phyloP scores from a whole-genome alignment of 37 sponge, comb jelly and placozoan species.

The Sycon ciliatum region DNA sequence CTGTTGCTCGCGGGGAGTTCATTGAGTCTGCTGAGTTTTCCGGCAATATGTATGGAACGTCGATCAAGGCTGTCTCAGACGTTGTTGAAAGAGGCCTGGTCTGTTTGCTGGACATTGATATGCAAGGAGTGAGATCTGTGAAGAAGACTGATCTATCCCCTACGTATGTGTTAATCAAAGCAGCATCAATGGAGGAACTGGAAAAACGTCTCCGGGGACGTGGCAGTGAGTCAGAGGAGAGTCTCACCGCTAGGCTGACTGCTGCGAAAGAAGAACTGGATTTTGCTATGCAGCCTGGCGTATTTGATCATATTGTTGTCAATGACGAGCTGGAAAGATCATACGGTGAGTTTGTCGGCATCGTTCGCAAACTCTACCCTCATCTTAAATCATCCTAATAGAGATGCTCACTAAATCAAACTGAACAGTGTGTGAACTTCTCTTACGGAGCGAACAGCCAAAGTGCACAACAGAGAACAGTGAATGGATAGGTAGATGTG shows the following conservation, averaged over 20 bases:
- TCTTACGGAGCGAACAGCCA: no score
- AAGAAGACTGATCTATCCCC: constrained; percentile 73
- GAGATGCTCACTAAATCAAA: no score
- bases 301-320: constrained; percentile 79
- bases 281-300: constrained; percentile 66
- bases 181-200: constrained; percentile 76
- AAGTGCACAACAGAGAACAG: no score
- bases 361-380: no score
- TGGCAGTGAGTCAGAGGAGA: constrained; percentile 80
- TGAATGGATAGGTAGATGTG: no score
- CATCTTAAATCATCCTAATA: no score
- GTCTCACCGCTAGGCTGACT: constrained; percentile 59
- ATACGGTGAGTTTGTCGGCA: constrained; percentile 15
- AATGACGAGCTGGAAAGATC: constrained; percentile 68
- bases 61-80: constrained; percentile 56
- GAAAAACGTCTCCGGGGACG: constrained; percentile 74
- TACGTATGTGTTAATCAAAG: constrained; percentile 71
- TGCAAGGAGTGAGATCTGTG: constrained; percentile 79
- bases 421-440: no score
- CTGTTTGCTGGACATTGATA: constrained; percentile 89
- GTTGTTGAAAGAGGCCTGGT: constrained; percentile 48
- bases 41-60: constrained; percentile 94
- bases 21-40: constrained; percentile 92
- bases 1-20: constrained; percentile 63
- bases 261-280: constrained; percentile 72